Base-by-base conservation (phyloP, 2,113 vertebrate species). In the Sisor rabdophorus region DNA sequence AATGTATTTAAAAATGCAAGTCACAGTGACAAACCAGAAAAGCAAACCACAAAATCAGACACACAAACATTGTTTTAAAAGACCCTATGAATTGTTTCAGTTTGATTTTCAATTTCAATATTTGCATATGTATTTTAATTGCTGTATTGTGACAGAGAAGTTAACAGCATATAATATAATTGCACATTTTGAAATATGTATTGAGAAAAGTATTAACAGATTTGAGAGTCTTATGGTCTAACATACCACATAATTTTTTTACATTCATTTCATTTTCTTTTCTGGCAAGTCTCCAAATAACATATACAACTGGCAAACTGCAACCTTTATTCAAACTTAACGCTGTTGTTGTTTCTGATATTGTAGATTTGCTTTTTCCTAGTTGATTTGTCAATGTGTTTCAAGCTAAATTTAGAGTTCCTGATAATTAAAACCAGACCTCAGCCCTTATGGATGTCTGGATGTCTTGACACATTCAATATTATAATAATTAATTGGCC, bases 1-100 rank as follows among this genome's bases (percentile, higher is more conserved):
- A 69, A 36, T 89, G 86, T 88, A 87, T 90, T 90, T 87, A 76
- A 83, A 28, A 68, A 68, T 28, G 3, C 0, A 52, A 69, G 11
- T 1, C 19, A 52, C 65, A 69, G 11, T 1, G 28, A 52, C 65
- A 69, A 30, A 20, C 10, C 44, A 48, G 48, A 68, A 11, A 47
- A 4, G 1, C n/a, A 65, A n/a, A 44, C n/a, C 22, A 65, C 32
- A 64, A 47, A 16, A 22, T 65, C 32, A 44, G n/a, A 40, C 36
- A n/a, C 30, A 64, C 0, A 48, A 11, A 67, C 7, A 67, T 16
- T 3, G 44, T 9, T 0, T 17, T 4, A 26, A 68, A 48, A 44
- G 40, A 44, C 5, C 40, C 40, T 44, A 44, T 8, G 8, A 9
- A 8, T 44, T 44, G 40, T 44, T 44, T 44, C 6, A 36, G 32